These are phyloP conservation scores for Halocynthia roretzi DNA, from an alignment of 23 tunicate species.

Conservation along the genomic window DNA sequence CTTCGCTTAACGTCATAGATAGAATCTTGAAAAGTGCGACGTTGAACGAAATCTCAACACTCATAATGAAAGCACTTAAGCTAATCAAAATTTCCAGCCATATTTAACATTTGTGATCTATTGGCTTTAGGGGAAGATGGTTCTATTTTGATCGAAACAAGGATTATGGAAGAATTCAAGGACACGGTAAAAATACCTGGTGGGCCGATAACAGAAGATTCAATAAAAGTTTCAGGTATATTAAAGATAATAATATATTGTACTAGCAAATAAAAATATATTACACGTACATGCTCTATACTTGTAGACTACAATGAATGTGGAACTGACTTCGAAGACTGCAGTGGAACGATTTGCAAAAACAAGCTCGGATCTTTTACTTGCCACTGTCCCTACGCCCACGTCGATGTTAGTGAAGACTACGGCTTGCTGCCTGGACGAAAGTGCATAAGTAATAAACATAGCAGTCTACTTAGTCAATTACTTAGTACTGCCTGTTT, in stretches of 20 bases:
- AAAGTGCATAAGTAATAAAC: constrained; percentile 50
- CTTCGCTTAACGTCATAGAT: no score
- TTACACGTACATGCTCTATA: neutral
- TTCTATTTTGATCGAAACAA: constrained; percentile 9
- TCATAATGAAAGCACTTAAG: no score
- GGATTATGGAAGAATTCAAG: constrained; percentile 17
- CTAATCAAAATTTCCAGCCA: no score
- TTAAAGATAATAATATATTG: neutral
- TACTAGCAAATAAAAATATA: neutral
- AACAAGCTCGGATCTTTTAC: constrained; percentile 46
- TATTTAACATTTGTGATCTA: neutral
- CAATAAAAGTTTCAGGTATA: constrained; percentile 19
- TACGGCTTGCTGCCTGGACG: constrained; percentile 54
- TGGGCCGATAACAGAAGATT: constrained; percentile 9
- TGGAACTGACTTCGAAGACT: constrained; percentile 37
- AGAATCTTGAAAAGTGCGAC: no score
- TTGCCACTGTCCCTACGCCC: constrained; percentile 53
- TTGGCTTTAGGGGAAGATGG: constrained; percentile 9
- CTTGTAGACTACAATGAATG: constrained; percentile 60
- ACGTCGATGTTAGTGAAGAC: constrained; percentile 57
- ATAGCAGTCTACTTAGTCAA: neutral
- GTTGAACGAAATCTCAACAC: no score
- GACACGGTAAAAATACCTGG: constrained; percentile 16
- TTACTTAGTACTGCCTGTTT: neutral
- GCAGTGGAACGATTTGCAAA: constrained; percentile 60